Evolutionary conservation across 1,140 invertebrate species (phyloP), one percentile per base, ranked within the genome.

Genomic region (Himalopsyche phryganea): DNA sequence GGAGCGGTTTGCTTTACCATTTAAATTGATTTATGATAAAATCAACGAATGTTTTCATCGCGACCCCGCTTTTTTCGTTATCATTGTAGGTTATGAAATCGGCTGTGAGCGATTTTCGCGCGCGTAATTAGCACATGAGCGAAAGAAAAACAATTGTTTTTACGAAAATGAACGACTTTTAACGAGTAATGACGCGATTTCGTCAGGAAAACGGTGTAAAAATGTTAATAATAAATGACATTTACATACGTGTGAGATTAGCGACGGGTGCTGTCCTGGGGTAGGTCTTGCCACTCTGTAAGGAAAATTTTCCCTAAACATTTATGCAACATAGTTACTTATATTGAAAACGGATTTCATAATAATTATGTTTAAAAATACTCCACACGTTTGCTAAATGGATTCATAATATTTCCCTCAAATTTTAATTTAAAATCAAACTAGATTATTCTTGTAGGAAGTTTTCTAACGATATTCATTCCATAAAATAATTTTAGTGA

Each of bases 191-290:
- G 33, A 18, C 41, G 17, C n/a, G 54, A 56, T 11, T 49, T 50
- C 33, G 35, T 18, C 13, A 46, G 19, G 46, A 54, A 55, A 55
- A 49, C 15, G 10, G 47, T 50, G 44, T 20, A 60, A 60, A 60
- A 60, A 54, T 54, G 35, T 63, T 64, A 64, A 64, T 64, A 64
- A 64, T 64, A 60, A 64, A 60, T 64, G 61, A 64, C 61, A 64
- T 64, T 64, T 64, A 64, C 58, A 59, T 64, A 64, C 61, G 47
- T 60, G 49, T 38, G 44, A 55, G 32, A 36, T 53, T 53, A 46
- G 61, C 50, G 28, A 18, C 47, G 32, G 59, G n/a, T 63, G 61
- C 57, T 36, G 52, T 17, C 45, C n/a, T 56, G 46, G 45, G 42
- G 54, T 45, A 33, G 33, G 47, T 56, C 42, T 53, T 53, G 50